Percentiles rank a stretch among this genome's conserved stretches.
Evolutionary conservation across 23 tunicate species (phyloP).

Genomic region (Ascidia mentula): DNA sequence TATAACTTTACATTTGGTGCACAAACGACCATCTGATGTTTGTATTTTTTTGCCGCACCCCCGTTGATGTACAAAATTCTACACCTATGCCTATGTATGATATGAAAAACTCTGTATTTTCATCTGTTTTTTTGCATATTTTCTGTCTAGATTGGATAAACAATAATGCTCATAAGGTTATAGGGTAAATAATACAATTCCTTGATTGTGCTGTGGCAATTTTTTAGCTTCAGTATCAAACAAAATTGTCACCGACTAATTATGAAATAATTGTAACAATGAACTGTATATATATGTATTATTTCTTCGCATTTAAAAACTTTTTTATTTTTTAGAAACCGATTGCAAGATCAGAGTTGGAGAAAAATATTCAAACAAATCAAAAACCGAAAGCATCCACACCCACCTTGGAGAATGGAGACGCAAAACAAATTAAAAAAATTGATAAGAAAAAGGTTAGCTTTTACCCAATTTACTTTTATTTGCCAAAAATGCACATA

Average conservation of each 20-base stretch:
- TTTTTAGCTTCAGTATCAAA: not conserved
- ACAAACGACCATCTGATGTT: too few relatives aligned
- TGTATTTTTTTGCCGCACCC: too few relatives aligned
- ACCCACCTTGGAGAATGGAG: conserved; percentile 19
- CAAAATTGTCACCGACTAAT: not conserved
- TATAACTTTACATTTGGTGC: too few relatives aligned
- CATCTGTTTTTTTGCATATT: too few relatives aligned
- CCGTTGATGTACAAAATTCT: too few relatives aligned
- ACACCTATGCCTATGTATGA: too few relatives aligned
- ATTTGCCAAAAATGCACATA: not conserved
- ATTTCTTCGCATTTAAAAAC: not conserved
- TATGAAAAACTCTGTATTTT: too few relatives aligned
- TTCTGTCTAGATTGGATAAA: too few relatives aligned
- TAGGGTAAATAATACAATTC: too few relatives aligned
- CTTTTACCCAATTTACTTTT: not conserved
- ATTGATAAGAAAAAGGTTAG: conserved; percentile 17
- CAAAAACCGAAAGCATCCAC: conserved; percentile 3
- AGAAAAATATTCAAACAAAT: not conserved
- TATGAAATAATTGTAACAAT: not conserved
- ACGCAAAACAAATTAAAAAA: not conserved
- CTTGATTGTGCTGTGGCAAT: too few relatives aligned
- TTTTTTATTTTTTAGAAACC: not conserved
- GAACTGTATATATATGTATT: too few relatives aligned
- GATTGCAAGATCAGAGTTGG: not conserved
- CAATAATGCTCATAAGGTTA: too few relatives aligned